phyloP scores from a whole-genome alignment of 2,113 vertebrate genomes.

The Syrrhaptes paradoxus region DNA sequence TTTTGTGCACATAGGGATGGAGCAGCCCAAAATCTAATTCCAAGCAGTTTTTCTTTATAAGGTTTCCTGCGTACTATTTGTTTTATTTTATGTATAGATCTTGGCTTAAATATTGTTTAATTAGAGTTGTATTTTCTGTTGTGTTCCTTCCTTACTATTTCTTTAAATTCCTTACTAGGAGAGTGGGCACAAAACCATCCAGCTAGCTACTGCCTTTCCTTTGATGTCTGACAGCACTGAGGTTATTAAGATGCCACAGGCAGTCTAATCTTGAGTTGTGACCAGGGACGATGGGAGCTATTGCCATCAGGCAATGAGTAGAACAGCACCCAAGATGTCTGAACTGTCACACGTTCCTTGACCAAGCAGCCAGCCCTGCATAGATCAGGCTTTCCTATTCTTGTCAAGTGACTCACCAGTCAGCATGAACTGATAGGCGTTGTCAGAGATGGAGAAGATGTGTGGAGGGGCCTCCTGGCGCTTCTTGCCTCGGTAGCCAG shows the following conservation, averaged over 20 bases:
- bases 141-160: not conserved
- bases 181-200: not conserved
- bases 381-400: not conserved
- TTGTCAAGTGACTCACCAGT: conserved; percentile 70
- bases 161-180: not conserved
- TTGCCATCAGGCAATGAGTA: not conserved
- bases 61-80: not conserved
- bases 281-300: not conserved
- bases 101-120: not conserved
- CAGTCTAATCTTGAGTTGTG: not conserved
- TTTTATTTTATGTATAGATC: not conserved
- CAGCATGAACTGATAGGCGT: conserved; percentile 79
- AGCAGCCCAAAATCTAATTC: not conserved
- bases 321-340: not conserved
- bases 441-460: conserved; percentile 81
- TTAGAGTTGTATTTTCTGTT: not conserved
- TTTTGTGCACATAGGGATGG: not conserved
- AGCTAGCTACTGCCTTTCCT: not conserved
- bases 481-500: conserved; percentile 84
- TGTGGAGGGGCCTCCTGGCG: conserved; percentile 86
- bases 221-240: not conserved
- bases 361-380: not conserved
- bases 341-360: not conserved
- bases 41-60: not conserved
- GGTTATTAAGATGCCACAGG: not conserved